These are phyloP conservation scores for Rhodophaea formosa DNA, from an alignment of 2,888 invertebrate species.

Conservation along the genomic window DNA sequence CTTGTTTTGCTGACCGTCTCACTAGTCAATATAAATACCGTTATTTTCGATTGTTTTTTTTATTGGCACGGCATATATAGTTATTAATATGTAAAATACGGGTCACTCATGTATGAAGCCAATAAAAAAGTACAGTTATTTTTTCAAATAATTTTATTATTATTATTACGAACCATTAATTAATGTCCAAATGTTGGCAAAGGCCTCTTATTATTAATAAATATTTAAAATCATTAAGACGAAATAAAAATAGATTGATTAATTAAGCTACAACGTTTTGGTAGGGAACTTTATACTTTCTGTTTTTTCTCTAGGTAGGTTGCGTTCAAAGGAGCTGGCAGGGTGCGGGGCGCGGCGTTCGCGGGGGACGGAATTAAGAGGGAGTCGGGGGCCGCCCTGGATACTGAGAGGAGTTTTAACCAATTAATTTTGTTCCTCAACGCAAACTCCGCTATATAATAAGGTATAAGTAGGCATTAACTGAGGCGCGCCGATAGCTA, in stretches of 20 bases:
- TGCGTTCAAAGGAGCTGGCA: conserved; percentile 80
- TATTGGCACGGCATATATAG: no score
- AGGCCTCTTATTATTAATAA: no score
- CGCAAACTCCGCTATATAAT: conserved; percentile 82
- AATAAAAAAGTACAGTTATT: no score
- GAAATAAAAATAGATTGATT: conserved; percentile 16
- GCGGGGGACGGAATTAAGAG: conserved; percentile 71
- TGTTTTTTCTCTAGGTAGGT: conserved; percentile 82
- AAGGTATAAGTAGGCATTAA: conserved; percentile 82
- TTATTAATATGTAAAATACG: no score
- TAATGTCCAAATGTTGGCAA: no score
- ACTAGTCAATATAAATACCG: no score
- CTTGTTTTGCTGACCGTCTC: no score
- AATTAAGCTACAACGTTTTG: conserved; percentile 75
- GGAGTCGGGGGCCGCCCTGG: conserved; percentile 76
- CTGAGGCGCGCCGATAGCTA: conserved; percentile 78
- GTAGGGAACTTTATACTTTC: conserved; percentile 76
- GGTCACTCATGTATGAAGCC: no score
- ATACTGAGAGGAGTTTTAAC: conserved; percentile 83
- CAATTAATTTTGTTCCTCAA: conserved; percentile 83
- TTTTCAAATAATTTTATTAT: no score
- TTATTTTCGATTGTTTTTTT: no score
- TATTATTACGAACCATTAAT: no score
- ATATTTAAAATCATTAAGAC: not conserved
- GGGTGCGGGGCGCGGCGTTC: conserved; percentile 51